Evolutionary conservation across 2,888 invertebrate genomes (phyloP).

Genomic region (Fragum sueziense): DNA sequence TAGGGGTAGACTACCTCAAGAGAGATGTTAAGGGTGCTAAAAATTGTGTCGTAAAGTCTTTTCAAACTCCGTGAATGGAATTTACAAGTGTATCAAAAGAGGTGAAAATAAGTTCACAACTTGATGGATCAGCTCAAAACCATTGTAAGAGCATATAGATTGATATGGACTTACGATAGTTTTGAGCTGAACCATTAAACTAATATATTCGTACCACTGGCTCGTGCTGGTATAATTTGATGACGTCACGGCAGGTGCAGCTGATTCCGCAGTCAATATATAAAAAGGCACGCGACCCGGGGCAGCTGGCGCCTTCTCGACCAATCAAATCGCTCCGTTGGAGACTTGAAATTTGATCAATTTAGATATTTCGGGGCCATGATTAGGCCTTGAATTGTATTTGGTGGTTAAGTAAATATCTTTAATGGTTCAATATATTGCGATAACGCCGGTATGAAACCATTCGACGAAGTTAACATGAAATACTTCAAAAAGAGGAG

Average conservation of each 20-base stretch:
- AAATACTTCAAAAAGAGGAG: constrained; percentile 1
- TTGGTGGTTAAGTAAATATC: constrained; percentile 49
- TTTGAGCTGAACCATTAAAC: no score
- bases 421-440: constrained; percentile 19
- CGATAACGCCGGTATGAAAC: constrained; percentile 3
- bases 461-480: neutral
- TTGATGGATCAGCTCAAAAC: no score
- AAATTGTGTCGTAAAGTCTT: neutral
- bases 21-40: neutral
- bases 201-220: constrained; percentile 1
- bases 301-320: constrained; percentile 67
- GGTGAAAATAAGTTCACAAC: constrained; percentile 18
- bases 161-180: no score
- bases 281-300: constrained; percentile 71
- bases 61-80: constrained; percentile 5
- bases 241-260: constrained; percentile 77
- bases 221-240: constrained; percentile 60
- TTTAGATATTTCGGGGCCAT: constrained; percentile 34
- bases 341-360: constrained; percentile 43
- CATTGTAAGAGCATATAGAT: no score
- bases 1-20: no score
- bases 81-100: constrained; percentile 1
- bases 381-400: constrained; percentile 28
- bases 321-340: constrained; percentile 65
- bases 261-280: constrained; percentile 54